Evolutionary conservation across 1,140 invertebrate genomes (phyloP).

Genomic region (Drosophila novamexicana): DNA sequence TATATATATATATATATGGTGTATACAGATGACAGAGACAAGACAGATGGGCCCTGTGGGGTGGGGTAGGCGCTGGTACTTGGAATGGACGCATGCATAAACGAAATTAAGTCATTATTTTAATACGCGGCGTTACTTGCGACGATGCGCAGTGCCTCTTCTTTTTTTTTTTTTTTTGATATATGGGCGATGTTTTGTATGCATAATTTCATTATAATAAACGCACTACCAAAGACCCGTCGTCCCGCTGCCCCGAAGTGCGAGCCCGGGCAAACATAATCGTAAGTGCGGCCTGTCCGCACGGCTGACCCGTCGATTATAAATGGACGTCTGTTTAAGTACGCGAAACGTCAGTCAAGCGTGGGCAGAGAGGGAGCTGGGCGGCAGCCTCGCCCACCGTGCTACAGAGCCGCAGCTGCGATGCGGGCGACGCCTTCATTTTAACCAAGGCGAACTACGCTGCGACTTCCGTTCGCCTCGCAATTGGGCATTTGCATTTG

Average conservation of each 20-base stretch:
- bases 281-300: slow-evolving; percentile 72
- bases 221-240: slow-evolving; percentile 17
- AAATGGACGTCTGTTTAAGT: slow-evolving; percentile 76
- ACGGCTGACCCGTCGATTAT: slow-evolving; percentile 72
- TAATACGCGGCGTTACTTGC: slow-evolving; percentile 77
- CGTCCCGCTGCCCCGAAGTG: neutral
- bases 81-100: slow-evolving; percentile 52
- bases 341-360: slow-evolving; percentile 74
- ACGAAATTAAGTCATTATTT: slow-evolving; percentile 83
- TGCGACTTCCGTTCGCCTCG: slow-evolving; percentile 52
- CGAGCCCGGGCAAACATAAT: neutral
- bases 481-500: slow-evolving; percentile 71
- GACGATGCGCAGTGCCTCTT: slow-evolving; percentile 52
- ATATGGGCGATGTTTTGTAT: slow-evolving; percentile 80
- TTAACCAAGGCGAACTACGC: slow-evolving; percentile 1
- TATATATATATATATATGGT: neutral
- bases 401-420: slow-evolving; percentile 53
- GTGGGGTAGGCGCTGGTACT: slow-evolving; percentile 22
- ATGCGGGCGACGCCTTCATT: slow-evolving; percentile 53
- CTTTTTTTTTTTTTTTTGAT: slow-evolving; percentile 49
- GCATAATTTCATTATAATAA: slow-evolving; percentile 83
- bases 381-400: slow-evolving; percentile 60
- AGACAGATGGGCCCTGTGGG: slow-evolving; percentile 18
- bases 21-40: slow-evolving; percentile 15
- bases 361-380: slow-evolving; percentile 40